A percentile compares a stretch with the other conserved stretches of the same genome.
These are phyloP conservation scores for Tyto alba DNA, from an alignment of 2,113 vertebrate species.

Conservation along the genomic window DNA sequence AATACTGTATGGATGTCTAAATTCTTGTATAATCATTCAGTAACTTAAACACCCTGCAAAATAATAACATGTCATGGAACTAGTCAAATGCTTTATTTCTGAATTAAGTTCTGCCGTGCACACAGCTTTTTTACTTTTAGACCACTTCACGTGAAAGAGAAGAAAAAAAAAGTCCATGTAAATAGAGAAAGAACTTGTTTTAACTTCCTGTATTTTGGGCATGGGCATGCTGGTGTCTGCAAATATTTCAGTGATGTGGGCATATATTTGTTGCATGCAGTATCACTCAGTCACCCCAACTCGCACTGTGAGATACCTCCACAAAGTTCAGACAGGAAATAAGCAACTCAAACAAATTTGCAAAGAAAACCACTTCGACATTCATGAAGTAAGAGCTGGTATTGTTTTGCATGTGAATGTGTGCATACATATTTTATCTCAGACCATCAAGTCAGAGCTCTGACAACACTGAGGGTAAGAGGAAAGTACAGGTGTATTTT, in stretches of 20 bases:
- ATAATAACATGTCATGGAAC: not conserved
- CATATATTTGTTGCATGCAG: not conserved
- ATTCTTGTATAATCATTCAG: not conserved
- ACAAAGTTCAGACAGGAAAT: not conserved
- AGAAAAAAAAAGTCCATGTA: not conserved
- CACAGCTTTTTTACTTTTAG: not conserved
- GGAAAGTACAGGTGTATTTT: not conserved
- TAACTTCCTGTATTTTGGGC: not conserved
- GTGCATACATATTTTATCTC: not conserved
- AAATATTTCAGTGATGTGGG: not conserved
- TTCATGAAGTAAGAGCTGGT: not conserved
- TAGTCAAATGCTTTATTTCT: not conserved
- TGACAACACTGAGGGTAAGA: not conserved
- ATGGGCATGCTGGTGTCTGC: not conserved
- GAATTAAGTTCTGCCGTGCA: not conserved
- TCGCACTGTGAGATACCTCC: not conserved
- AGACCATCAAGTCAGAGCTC: not conserved
- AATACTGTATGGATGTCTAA: not conserved
- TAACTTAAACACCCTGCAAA: not conserved
- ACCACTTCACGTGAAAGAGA: not conserved
- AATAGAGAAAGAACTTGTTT: not conserved
- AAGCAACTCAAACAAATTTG: not conserved
- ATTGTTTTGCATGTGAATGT: not conserved
- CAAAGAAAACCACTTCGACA: not conserved
- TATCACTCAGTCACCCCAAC: not conserved